Evolutionary conservation across 2,113 vertebrate genomes (phyloP).

Genomic region (Saguinus midas): DNA sequence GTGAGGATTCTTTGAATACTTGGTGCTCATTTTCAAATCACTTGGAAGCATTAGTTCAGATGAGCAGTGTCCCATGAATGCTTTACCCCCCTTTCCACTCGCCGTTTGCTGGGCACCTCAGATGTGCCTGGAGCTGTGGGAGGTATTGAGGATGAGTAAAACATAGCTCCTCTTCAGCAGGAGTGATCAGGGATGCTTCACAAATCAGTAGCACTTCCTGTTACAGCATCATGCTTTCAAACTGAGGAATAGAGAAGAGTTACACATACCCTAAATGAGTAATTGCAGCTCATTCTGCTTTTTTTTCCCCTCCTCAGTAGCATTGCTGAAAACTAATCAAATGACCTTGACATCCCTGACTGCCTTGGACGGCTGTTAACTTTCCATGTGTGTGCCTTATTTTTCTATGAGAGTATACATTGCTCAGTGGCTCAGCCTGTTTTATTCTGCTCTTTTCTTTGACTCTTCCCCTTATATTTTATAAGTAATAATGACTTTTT

Average conservation of each 20-base stretch:
- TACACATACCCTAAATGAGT: not conserved
- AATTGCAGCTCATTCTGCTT: not conserved
- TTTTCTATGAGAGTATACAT: not conserved
- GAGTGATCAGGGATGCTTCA: not conserved
- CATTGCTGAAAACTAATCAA: not conserved
- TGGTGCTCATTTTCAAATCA: not conserved
- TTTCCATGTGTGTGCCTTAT: not conserved
- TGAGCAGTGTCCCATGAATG: not conserved
- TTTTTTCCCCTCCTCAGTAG: not conserved
- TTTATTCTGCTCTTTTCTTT: not conserved
- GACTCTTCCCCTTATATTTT: not conserved
- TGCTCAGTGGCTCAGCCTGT: not conserved
- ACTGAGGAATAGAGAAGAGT: not conserved
- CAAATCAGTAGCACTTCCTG: not conserved
- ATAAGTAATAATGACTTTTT: not conserved
- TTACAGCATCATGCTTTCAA: not conserved
- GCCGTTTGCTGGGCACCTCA: not conserved
- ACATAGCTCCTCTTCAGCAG: not conserved
- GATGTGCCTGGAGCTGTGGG: rapidly evolving
- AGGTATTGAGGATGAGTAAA: not conserved
- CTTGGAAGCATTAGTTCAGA: not conserved
- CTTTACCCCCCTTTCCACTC: rapidly evolving
- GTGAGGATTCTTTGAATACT: not conserved
- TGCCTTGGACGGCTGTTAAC: not conserved
- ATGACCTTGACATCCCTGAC: not conserved